Evolutionary conservation across 2,113 vertebrate species (phyloP).

Genomic region (Pyrgilauda ruficollis): DNA sequence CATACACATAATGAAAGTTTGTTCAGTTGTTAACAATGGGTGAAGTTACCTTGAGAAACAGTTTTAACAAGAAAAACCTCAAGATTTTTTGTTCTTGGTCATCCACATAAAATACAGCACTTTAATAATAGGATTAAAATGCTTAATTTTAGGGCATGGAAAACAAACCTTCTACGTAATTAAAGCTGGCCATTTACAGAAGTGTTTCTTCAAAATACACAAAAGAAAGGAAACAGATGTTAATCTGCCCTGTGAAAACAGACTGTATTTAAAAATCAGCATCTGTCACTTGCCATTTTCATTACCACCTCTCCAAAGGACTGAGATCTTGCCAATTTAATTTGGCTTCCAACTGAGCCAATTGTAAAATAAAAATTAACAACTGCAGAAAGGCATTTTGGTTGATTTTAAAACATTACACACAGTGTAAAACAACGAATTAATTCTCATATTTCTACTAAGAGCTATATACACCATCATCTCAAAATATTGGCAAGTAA

Average conservation of each 20-base stretch:
- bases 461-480: neutral
- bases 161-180: neutral
- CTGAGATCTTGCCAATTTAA: neutral
- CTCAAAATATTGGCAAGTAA: neutral
- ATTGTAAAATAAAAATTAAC: neutral
- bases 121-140: neutral
- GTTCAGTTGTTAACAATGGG: neutral
- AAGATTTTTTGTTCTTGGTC: neutral
- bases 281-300: neutral
- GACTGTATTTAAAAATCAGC: neutral
- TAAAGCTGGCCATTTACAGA: neutral
- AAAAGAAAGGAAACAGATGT: neutral
- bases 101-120: neutral
- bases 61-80: neutral
- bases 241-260: neutral
- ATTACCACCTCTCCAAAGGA: neutral
- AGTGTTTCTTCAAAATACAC: neutral
- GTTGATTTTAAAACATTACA: neutral
- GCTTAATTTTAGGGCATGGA: neutral
- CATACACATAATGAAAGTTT: neutral
- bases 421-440: neutral
- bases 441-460: neutral
- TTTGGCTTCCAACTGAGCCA: neutral
- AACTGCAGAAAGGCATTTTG: neutral
- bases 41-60: neutral